phyloP scores from a whole-genome alignment of 2,888 invertebrate genomes.

The Cylloceria caligata region DNA sequence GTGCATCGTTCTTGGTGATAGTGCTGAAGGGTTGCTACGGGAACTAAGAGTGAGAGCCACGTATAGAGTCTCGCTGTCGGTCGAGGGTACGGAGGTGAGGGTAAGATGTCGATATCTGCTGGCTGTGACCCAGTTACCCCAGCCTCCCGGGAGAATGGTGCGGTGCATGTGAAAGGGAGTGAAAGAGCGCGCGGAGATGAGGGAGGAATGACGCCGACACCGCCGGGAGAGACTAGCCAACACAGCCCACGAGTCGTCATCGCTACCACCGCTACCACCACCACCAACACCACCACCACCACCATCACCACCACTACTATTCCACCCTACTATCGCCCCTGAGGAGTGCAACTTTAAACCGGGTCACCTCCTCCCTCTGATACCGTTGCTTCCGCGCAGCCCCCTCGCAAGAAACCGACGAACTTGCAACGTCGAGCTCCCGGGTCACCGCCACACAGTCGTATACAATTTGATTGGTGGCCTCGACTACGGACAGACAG shows the following conservation, averaged over 20 bases:
- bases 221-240: constrained; percentile 7
- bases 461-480: constrained; percentile 10
- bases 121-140: constrained; percentile 77
- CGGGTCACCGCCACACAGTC: constrained; percentile 39
- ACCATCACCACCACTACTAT: constrained; percentile 15
- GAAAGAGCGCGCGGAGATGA: constrained; percentile 18
- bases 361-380: constrained; percentile 46
- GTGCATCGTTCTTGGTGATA: constrained; percentile 15
- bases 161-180: constrained; percentile 44
- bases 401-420: constrained; percentile 32
- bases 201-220: constrained; percentile 20
- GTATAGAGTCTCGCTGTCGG: background rate
- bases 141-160: constrained; percentile 76
- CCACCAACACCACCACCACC: no score
- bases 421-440: constrained; percentile 37
- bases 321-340: constrained; percentile 26
- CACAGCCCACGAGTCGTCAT: constrained; percentile 7
- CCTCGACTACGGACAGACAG: constrained; percentile 14
- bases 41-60: constrained; percentile 7
- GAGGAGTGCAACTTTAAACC: constrained; percentile 54
- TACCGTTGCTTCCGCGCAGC: constrained; percentile 1
- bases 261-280: no score
- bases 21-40: background rate
- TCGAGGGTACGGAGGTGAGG: constrained; percentile 63
- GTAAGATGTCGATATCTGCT: constrained; percentile 77